Percentiles rank a stretch among this genome's conserved stretches.
Conservation (phyloP, 2,888 invertebrate species). For the Mesorhabditis sp. region DNA sequence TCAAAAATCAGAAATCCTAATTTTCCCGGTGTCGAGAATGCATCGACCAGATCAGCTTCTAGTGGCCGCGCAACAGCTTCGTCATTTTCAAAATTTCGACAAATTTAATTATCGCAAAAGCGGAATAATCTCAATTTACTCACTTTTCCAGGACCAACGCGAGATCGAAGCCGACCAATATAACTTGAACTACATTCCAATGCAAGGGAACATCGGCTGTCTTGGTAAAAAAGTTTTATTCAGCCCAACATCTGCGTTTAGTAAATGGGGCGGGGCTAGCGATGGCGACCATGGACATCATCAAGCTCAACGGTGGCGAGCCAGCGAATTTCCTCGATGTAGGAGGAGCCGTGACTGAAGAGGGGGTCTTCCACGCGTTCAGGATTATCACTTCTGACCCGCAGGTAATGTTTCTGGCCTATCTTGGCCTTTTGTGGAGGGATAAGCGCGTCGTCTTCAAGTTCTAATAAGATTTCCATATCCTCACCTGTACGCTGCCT, state of each 20-base stretch:
- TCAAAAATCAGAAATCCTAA: background rate
- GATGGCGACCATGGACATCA: slow-evolving; percentile 99
- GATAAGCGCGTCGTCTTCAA: background rate
- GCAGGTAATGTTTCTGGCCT: slow-evolving; percentile 45
- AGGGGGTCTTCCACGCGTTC: slow-evolving; percentile 81
- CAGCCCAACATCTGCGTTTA: slow-evolving; percentile 58
- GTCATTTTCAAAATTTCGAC: too few relatives aligned
- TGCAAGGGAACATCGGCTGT: slow-evolving; percentile 95
- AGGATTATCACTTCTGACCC: slow-evolving; percentile 75
- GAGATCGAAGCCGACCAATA: slow-evolving; percentile 87
- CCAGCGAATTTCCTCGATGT: slow-evolving; percentile 98
- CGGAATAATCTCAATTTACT: slow-evolving; percentile 9
- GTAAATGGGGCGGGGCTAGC: slow-evolving; percentile 98
- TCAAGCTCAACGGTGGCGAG: slow-evolving; percentile 87
- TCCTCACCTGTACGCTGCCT: background rate
- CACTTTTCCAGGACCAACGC: slow-evolving; percentile 73
- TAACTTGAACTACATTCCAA: slow-evolving; percentile 90
- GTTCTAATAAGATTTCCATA: slow-evolving; percentile 3
- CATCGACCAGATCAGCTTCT: too few relatives aligned
- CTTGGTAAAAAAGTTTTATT: slow-evolving; percentile 63
- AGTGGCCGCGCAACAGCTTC: too few relatives aligned
- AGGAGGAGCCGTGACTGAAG: slow-evolving; percentile 89
- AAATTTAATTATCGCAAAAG: background rate
- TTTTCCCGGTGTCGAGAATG: background rate
- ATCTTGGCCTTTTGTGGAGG: too few relatives aligned